Base-by-base conservation (phyloP, 2,888 invertebrate species). In the Hololepta plana region DNA sequence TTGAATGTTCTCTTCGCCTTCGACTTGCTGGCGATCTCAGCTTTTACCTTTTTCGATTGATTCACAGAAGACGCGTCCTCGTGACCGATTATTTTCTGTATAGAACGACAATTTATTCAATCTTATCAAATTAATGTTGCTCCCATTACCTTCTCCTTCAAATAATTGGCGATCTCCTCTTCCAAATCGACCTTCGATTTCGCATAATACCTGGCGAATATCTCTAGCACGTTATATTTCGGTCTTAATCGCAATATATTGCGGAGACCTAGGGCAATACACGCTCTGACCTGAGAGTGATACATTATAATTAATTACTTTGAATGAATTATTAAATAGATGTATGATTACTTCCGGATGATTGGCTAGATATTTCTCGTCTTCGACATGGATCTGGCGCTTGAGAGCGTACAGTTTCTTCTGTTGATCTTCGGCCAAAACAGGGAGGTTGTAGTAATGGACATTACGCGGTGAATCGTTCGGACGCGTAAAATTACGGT, bases 331-430 rank as follows among this genome's bases (percentile, higher is more conserved):
- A 23, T n/a, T n/a, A 6, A 12, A 12, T 11, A 29, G 13, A 23
- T 8, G 7, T 25, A 13, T 12, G n/a, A 8, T 15, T 40, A 51
- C 53, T 38, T 53, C 47, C 3, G 51, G 52, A 36, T 53, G 47
- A 4, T 21, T 32, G 3, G 40, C 42, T 14, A 53, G 36, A 30
- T 51, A 53, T 20, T 38, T 41, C 21, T 50, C 40, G 32, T 52
- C 39, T 12, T 46, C 40, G 29, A 46, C 33, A 10, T 49, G 36
- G 3, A 36, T 33, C 15, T 44, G 32, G 4, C 39, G 34, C 37
- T 50, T 52, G 3, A 45, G 30, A 9, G 35, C 33, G 27, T 49
- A 49, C 12, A 51, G 29, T 15, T 36, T 28, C 3, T 13, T 31
- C 33, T 52, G 49, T 28, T 51, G 50, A 4, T 33, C 31, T 3